Evolutionary conservation across 2,797 vertebrate species (phyloP).

Genomic region (Cichlasoma orientale): DNA sequence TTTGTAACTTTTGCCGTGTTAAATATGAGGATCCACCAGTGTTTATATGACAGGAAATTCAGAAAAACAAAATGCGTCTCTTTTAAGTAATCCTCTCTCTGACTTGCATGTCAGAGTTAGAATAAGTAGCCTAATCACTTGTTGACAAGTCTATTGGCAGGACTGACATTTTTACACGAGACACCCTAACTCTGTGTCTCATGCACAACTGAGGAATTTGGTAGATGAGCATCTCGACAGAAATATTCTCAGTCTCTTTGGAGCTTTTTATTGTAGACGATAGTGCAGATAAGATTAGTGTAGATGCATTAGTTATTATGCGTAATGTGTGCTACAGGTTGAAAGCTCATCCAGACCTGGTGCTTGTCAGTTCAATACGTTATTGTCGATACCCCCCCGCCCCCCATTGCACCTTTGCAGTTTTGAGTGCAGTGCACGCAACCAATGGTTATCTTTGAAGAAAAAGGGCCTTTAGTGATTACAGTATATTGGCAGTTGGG

Average conservation of each 20-base stretch:
- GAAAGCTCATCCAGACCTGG: background rate
- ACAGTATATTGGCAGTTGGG: slow-evolving; percentile 48
- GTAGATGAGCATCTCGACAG: background rate
- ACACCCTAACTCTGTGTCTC: too few species aligned
- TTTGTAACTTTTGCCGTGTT: background rate
- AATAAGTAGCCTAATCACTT: too few species aligned
- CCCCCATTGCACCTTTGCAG: background rate
- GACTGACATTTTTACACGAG: too few species aligned
- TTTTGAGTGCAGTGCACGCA: slow-evolving; percentile 31
- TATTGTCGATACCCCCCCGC: background rate
- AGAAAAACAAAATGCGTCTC: too few species aligned
- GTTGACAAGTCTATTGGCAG: too few species aligned
- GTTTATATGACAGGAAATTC: too few species aligned
- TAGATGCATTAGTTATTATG: background rate
- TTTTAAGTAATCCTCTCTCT: too few species aligned
- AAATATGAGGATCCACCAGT: background rate
- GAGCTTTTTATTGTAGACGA: background rate
- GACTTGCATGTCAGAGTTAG: too few species aligned
- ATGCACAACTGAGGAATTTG: background rate
- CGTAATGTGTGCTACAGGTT: background rate
- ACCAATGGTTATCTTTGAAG: slow-evolving; percentile 36
- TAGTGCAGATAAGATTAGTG: slow-evolving; percentile 3
- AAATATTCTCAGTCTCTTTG: slow-evolving; percentile 68
- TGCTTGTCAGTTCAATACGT: slow-evolving; percentile 23
- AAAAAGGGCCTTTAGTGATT: slow-evolving; percentile 52